Evolutionary conservation across 35 echinoderm and acorn worm species (phyloP), one percentile per base, ranked within the genome.

Genomic region (Stichopus chloronotus): DNA sequence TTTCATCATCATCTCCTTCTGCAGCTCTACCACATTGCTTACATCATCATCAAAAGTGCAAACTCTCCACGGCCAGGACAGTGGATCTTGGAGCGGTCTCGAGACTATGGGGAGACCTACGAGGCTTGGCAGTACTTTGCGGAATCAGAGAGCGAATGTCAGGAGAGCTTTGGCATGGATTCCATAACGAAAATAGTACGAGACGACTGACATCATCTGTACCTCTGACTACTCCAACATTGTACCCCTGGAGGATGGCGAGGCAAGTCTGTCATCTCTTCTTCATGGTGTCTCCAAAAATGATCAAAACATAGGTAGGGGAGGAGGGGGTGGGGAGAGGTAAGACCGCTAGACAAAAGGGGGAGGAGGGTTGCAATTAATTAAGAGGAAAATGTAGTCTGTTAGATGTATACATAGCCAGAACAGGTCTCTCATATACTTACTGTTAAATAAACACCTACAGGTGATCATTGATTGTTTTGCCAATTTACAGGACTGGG

Each of bases 101-200:
- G 83, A 52, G 97, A 99, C 76, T 99, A 95, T 60, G 97, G 97
- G 5, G 53, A 92, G 72, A 94, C 93, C 0, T 99, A 96, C 85
- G 80, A 93, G 23, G 60, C 97, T 8, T 99, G 97, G 97, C 97
- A 99, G 83, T 99, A 99, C 83, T 99, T 99, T 92, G 97, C 97
- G 4, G 95, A 95, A 88, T 96, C 97, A 5, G 87, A 86, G 14
- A 94, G 91, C 7, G 95, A 99, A 74, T 99, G 97, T 90, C 77
- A 90, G 23, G 58, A 83, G 11, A 79, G 69, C 19, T 99, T 99
- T 92, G 95, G 95, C 4, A 96, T 96, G 94, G 82, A 91, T 17
- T 95, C 95, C 14, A 25, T 92, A 20, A 92, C 92, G 7, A 68
- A 96, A 53, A 95, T 99, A 19, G 24, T 20, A 7, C 20, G 87